A percentile compares a stretch with the other conserved stretches of the same genome.
phyloP scores from a whole-genome alignment of 2,113 vertebrate genomes.

The Podarcis cretensis region DNA sequence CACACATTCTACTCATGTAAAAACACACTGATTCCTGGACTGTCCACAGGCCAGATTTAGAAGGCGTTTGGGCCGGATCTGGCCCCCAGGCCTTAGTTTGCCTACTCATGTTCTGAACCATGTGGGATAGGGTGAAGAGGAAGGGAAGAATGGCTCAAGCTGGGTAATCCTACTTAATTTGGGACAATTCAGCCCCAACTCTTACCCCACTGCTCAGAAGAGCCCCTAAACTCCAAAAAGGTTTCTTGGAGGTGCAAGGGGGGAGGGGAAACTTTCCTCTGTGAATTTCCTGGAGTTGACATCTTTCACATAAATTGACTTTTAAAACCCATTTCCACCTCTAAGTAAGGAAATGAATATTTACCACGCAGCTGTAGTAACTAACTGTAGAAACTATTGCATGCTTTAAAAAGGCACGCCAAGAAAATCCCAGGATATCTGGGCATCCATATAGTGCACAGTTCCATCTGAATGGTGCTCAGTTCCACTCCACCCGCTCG shows the following conservation, averaged over 20 bases:
- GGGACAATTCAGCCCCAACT: not conserved
- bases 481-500: too few relatives aligned
- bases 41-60: too few relatives aligned
- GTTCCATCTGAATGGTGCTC: too few relatives aligned
- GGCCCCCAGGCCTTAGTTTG: too few relatives aligned
- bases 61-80: too few relatives aligned
- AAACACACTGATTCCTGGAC: too few relatives aligned
- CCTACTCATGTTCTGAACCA: not conserved
- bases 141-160: not conserved
- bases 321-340: not conserved
- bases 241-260: not conserved
- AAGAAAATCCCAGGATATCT: not conserved
- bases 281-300: not conserved
- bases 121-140: not conserved
- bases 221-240: not conserved
- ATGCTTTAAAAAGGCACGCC: not conserved
- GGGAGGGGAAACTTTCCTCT: not conserved
- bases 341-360: not conserved
- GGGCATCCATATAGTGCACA: not conserved
- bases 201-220: not conserved
- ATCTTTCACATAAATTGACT: not conserved
- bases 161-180: not conserved
- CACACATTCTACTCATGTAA: too few relatives aligned
- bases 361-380: not conserved
- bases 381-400: not conserved